Evolutionary conservation across 2,797 vertebrate species (phyloP).

Genomic region (Fringilla coelebs): DNA sequence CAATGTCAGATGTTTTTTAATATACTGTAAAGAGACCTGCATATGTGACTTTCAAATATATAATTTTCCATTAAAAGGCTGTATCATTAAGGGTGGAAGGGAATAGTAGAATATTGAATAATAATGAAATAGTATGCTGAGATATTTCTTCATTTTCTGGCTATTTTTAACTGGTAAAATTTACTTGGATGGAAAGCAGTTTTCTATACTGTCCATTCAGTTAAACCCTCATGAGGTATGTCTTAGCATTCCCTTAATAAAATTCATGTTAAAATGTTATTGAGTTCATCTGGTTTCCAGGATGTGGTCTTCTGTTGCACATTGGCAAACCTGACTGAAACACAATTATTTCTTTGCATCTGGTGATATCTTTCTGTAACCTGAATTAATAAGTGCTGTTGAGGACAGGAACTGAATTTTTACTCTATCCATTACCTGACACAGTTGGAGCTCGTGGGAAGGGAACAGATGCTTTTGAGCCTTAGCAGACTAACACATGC

Average conservation of each 20-base stretch:
- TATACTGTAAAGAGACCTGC: neutral
- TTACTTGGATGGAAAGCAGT: neutral
- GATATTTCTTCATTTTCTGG: neutral
- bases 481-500: neutral
- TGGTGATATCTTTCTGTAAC: neutral
- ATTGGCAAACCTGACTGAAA: neutral
- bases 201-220: neutral
- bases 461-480: neutral
- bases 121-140: neutral
- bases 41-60: neutral
- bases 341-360: neutral
- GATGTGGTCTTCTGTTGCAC: neutral
- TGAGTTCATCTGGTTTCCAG: slow-evolving; percentile 10
- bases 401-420: neutral
- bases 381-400: neutral
- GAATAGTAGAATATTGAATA: neutral
- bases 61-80: neutral
- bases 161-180: neutral
- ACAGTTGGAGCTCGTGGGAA: neutral
- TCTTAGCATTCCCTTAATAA: neutral
- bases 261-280: neutral
- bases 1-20: neutral
- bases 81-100: neutral
- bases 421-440: neutral
- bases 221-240: neutral